Evolutionary conservation across 2,888 invertebrate genomes (phyloP), one percentile per base, ranked within the genome.

Genomic region (Cryptophagus acutangulus): DNA sequence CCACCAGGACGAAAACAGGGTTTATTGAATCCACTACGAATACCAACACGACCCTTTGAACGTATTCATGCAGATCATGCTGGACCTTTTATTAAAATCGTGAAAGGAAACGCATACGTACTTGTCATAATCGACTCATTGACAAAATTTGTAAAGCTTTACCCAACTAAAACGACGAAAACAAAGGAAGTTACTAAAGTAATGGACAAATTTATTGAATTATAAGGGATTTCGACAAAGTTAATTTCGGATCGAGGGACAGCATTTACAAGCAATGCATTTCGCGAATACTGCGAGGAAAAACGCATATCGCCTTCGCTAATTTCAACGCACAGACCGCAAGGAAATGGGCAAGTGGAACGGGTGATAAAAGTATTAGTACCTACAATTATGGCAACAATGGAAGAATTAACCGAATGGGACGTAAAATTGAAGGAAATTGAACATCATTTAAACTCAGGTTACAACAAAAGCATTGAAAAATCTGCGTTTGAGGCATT

Each of bases 161-260:
- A 45, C 15, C 20, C 45, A 8, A 41, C 43, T 9, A 36, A 44
- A 37, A 37, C 13, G 8, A 45, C 41, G 3, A 38, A 34, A 24
- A 16, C 48, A n/a, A 8, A 37, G 10, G 26, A 30, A 3, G 43
- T 41, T 1, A 16, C 52, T 1, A 17, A 33, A 20, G 35, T 29
- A 2, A n/a, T 55, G 6, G 37, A 47, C 26, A 29, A 49, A 1
- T 42, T 55, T 30, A 43, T 51, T 1, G 26, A 44, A n/a, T 20
- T 16, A 8, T 54, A 26, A 26, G 54, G 55, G 4, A 40, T 45
- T 2, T 52, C 53, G 2, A 24, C 16, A 4, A 38, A 41, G 15
- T 44, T 55, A n/a, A 43, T 58, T 4, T 44, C 39, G 29, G 57
- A 58, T 33, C 40, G 54, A 6, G 41, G 43, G 12, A 41, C 28